phyloP scores from a whole-genome alignment of 2,797 vertebrate genomes.

The Pitangus sulphuratus region DNA sequence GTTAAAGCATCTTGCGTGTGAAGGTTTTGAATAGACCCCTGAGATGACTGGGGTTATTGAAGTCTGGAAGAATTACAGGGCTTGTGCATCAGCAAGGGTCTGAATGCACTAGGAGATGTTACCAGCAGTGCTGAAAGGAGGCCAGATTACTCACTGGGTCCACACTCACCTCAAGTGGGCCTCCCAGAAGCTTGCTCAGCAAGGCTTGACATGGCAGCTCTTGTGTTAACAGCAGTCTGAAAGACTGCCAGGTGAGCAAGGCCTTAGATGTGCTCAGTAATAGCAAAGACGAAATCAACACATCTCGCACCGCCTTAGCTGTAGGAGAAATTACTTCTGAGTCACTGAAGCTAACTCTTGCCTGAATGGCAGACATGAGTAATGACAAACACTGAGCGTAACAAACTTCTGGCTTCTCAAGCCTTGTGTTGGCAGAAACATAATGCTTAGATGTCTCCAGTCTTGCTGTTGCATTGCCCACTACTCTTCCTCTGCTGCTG shows the following conservation, averaged over 20 bases:
- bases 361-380: background rate
- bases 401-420: background rate
- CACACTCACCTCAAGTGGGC: background rate
- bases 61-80: background rate
- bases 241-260: background rate
- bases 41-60: background rate
- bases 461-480: background rate
- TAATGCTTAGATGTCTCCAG: background rate
- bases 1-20: background rate
- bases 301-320: background rate
- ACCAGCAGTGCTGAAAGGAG: background rate
- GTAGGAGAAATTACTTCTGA: background rate
- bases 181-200: background rate
- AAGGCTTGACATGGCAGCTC: background rate
- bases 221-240: background rate
- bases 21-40: background rate
- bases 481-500: background rate
- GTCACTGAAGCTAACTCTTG: background rate
- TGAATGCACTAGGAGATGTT: background rate
- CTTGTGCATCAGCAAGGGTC: background rate
- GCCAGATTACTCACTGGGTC: background rate
- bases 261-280: background rate
- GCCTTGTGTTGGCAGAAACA: background rate
- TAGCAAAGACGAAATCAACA: background rate
- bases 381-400: background rate